Base-by-base conservation (phyloP, 2,888 invertebrate species). In the Eulithis prunata region DNA sequence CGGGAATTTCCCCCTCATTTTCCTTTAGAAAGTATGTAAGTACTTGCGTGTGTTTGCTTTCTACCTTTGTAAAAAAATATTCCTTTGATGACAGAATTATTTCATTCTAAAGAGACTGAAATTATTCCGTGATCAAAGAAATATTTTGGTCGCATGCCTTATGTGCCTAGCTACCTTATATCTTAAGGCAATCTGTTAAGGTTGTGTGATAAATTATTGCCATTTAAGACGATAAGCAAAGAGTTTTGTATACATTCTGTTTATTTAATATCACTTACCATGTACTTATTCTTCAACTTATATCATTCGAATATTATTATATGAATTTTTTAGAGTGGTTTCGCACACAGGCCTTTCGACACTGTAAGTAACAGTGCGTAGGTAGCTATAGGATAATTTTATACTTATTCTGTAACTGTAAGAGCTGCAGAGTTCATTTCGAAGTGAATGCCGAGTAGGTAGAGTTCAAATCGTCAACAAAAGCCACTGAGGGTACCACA, bases 121-220 rank as follows among this genome's bases (percentile, higher is more conserved):
- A 64, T 67, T 52, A 54, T 63, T 55, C n/a, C 12, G 6, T 41
- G 62, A 53, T 67, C 68, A 64, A 68, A 68, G 64, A 52, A 61
- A 68, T 61, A 53, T 61, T 67, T 61, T 41, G 46, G 57, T 64
- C 57, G 51, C 68, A 49, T 53, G 59, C n/a, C 47, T 13, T 8
- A 8, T 32, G 21, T 51, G 28, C 14, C 47, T 47, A 47, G 7
- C 13, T 53, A 52, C 53, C n/a, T 11, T 8, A 21, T 21, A 11
- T 21, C 49, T 21, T 21, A 3, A 8, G 11, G 49, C 49, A 49
- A 4, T 49, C 21, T 49, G 49, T 49, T 49, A 21, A 11, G 41
- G 5, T 1, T 49, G 21, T 49, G 10, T 46, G 13, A 46, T 46
- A 46, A 46, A n/a, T n/a, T n/a, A 46, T 13, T 46, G 46, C 3